phyloP scores from a whole-genome alignment of 1,140 invertebrate genomes.

The Tetraneura akinire region DNA sequence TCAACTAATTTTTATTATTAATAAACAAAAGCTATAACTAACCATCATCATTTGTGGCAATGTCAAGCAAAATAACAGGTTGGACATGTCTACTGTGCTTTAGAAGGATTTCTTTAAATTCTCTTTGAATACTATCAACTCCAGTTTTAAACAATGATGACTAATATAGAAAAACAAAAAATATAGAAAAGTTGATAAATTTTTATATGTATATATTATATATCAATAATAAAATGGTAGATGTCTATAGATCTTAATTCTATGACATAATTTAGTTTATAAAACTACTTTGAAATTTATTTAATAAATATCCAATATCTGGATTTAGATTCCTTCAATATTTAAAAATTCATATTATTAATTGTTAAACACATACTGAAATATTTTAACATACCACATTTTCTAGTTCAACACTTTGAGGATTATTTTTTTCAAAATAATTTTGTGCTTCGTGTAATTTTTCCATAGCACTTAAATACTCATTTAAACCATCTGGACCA shows the following conservation, averaged over 20 bases:
- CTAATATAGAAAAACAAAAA: conserved; percentile 58
- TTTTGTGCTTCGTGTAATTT: conserved; percentile 81
- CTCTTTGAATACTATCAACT: conserved; percentile 74
- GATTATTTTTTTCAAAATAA: conserved; percentile 92
- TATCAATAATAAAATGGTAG: no score
- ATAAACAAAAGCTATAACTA: neutral
- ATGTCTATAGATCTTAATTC: no score
- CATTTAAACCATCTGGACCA: conserved; percentile 67
- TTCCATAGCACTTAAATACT: conserved; percentile 80
- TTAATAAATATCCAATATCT: no score
- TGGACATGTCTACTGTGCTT: conserved; percentile 85
- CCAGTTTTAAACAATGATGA: conserved; percentile 73
- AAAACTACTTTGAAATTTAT: no score
- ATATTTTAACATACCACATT: conserved; percentile 73
- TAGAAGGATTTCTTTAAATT: conserved; percentile 83
- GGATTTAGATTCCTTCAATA: no score
- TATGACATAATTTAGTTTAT: no score
- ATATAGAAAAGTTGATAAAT: conserved; percentile 22
- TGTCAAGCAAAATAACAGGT: conserved; percentile 80
- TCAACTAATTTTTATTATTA: neutral
- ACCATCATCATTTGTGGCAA: conserved; percentile 81
- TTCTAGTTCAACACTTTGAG: conserved; percentile 89
- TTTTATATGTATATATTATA: no score
- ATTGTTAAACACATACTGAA: no score
- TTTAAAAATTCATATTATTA: no score